Evolutionary conservation across 1,140 invertebrate genomes (phyloP), one percentile per base, ranked within the genome.

Genomic region (Microvelia longipes): DNA sequence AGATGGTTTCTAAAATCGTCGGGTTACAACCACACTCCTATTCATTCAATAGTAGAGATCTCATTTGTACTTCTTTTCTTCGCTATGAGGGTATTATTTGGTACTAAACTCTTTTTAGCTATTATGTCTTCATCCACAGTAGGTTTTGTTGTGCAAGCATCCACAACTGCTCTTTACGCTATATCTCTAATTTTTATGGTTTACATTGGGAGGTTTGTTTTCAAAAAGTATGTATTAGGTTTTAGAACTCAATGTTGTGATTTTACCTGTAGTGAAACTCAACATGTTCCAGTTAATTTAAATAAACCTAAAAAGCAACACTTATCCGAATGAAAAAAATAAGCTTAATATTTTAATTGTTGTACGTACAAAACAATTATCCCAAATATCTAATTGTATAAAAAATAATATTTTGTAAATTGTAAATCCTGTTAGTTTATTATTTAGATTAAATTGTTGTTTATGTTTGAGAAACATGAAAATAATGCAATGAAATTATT

Each of bases 1-100:
- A 76, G 84, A 75, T 85, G 84, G 84, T 79, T 80, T 70, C 64
- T 81, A 25, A 71, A 79, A 29, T 74, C 73, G 1, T 73, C 75
- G 50, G 78, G 79, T 24, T 77, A 77, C 65, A 76, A 75, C 65
- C 64, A 74, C 25, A 73, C 74, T 2, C 64, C 64, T 11, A 25
- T 73, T 1, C 71, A 73, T 65, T 71, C 68, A 35, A 13, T 70
- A 1, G 72, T 73, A 5, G 73, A 74, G 66, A 19, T 67, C n/a
- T 13, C 61, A 25, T 72, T 72, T 64, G 50, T 73, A 15, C 0
- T 69, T 15, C 24, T 71, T 28, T 74, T 74, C 66, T 24, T 74
- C 15, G 25, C 68, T 2, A 60, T 73, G 65, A 35, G 73, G 19
- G 62, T 74, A 5, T 69, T 65, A 1, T 69, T 71, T 67, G 73